A percentile compares a stretch with the other conserved stretches of the same genome.
Conservation (phyloP, 2,113 vertebrate species). For the Thunnus thynnus region DNA sequence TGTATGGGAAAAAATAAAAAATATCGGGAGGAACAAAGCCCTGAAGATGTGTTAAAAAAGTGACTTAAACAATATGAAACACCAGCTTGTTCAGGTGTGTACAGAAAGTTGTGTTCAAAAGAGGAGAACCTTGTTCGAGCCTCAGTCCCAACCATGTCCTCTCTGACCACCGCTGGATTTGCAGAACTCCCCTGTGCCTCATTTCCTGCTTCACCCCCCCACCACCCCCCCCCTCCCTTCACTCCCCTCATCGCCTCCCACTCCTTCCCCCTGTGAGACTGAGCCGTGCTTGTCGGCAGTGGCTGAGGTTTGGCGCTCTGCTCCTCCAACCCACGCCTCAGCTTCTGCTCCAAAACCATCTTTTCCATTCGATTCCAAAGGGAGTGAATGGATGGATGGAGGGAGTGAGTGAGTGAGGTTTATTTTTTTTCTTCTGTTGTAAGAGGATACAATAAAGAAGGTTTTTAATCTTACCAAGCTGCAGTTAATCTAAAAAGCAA, state of each 20-base stretch:
- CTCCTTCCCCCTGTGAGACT: conserved; percentile 71
- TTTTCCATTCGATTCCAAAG: conserved; percentile 72
- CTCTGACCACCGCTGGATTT: conserved; percentile 67
- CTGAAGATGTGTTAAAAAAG: too few relatives aligned
- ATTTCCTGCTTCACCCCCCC: conserved; percentile 71
- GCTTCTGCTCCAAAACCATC: conserved; percentile 66
- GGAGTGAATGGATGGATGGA: conserved; percentile 34
- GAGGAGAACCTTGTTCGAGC: conserved; percentile 35
- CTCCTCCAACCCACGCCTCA: conserved; percentile 78
- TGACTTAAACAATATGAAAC: background rate
- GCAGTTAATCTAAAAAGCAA: conserved; percentile 15
- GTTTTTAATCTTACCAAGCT: conserved; percentile 50
- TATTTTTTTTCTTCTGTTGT: background rate
- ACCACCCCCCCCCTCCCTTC: conserved; percentile 34
- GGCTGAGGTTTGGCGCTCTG: conserved; percentile 75
- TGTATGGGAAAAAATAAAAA: too few relatives aligned
- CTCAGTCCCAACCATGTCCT: conserved; percentile 22
- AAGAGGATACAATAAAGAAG: conserved; percentile 27
- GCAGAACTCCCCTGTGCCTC: conserved; percentile 73
- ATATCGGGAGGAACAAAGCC: too few relatives aligned
- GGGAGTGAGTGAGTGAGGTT: conserved; percentile 9
- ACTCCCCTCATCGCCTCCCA: conserved; percentile 56
- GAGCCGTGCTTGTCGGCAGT: conserved; percentile 66
- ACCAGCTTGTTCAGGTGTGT: background rate
- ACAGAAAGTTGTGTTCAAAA: background rate